These are phyloP conservation scores for Lucilia sericata DNA, from an alignment of 1,140 invertebrate genomes.

Conservation along the genomic window DNA sequence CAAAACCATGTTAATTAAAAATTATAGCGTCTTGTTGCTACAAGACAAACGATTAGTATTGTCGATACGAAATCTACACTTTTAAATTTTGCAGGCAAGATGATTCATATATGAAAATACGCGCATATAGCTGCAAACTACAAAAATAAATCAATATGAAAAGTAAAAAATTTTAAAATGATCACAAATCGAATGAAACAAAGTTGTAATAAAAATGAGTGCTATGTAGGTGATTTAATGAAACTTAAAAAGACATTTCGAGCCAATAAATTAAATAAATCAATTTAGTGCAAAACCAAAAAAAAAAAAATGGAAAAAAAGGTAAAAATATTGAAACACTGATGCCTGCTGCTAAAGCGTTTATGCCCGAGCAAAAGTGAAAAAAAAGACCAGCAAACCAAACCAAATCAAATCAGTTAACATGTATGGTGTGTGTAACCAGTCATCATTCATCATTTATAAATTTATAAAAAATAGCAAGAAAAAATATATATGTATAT, in stretches of 20 bases:
- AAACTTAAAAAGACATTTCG: constrained; percentile 1
- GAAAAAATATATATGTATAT: too few relatives aligned
- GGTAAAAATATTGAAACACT: constrained; percentile 8
- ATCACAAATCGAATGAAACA: neutral
- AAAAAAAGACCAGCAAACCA: neutral
- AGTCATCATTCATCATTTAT: constrained; percentile 25
- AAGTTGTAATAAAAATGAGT: neutral
- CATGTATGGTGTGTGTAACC: constrained; percentile 19
- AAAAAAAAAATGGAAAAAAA: neutral
- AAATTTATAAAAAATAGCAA: neutral
- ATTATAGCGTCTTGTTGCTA: too few relatives aligned
- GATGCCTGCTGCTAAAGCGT: neutral
- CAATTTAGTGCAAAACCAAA: neutral
- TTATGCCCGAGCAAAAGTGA: neutral
- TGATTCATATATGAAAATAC: constrained; percentile 10
- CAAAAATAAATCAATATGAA: neutral
- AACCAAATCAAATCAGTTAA: neutral
- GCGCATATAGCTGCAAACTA: neutral
- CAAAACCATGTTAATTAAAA: too few relatives aligned
- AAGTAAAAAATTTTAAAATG: neutral
- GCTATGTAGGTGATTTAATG: constrained; percentile 6
- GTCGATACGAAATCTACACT: too few relatives aligned
- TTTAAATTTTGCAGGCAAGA: neutral
- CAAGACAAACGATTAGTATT: too few relatives aligned
- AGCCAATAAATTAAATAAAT: constrained; percentile 24